Base-by-base conservation (phyloP, 1,140 invertebrate genomes). In the Drosophila dunni region DNA sequence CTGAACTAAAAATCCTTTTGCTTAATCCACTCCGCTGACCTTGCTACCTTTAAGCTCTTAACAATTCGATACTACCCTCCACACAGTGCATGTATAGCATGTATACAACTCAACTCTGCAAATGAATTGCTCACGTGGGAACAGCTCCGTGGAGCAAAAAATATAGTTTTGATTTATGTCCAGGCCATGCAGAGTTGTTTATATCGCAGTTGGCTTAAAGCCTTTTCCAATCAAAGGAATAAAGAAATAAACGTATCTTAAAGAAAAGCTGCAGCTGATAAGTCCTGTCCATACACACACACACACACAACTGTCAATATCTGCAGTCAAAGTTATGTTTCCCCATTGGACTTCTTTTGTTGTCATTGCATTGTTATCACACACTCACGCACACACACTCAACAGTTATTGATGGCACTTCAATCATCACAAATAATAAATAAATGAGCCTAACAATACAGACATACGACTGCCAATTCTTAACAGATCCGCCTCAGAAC, bases 391-490 rank as follows among this genome's bases (percentile, higher is more conserved):
- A 29, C 83, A 73, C 75, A 73, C 65, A 29, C 24, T 29, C 4
- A 29, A 6, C 24, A 62, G 84, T 83, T 86, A 86, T 86, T 86
- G 83, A 86, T 86, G 68, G 84, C 81, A 81, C 83, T 86, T 86
- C 83, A 86, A 86, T 86, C 83, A 74, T 76, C 86, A 81, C 65
- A 89, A 86, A 86, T 86, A 86, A 86, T 86, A 86, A 86, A 86
- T 86, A 86, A 86, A 86, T 86, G 79, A 86, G 83, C 84, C 83
- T 89, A 86, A 86, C 83, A 80, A 82, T 80, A 29, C 24, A 29
- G 24, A 29, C 24, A 29, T 29, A 83, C 76, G 78, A 73, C 81
- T 78, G 51, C 10, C 15, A 11, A 36, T 17, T 20, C 51, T 42
- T 42, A 13, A 6, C 45, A 46, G 2, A n/a, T n/a, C 3, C 45